Evolutionary conservation across 2,888 invertebrate genomes (phyloP), one percentile per base, ranked within the genome.

Genomic region (Lepetodrilus schrolli): DNA sequence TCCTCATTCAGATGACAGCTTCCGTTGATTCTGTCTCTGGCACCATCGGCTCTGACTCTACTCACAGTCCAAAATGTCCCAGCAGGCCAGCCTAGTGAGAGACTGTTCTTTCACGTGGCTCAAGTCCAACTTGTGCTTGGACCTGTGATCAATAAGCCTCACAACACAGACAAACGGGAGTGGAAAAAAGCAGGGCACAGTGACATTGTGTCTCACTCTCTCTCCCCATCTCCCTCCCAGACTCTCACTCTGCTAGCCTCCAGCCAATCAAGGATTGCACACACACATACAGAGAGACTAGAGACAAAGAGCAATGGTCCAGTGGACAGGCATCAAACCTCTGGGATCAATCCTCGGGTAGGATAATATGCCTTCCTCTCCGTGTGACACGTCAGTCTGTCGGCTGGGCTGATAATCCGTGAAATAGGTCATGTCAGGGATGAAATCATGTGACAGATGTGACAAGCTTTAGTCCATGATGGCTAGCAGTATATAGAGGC

Each of bases 111-210:
- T 58, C 26, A 30, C 30, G 30, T 34, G 26, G 23, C 58, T 58
- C 58, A 58, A 30, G 26, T 17, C 58, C 58, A 58, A 58, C 30
- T 23, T 58, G 58, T 30, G 58, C 58, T 58, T 30, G 13, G 34
- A 58, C 58, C 17, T 30, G 58, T 7, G 58, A 58, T 58, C 58
- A 58, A 58, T 58, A 58, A 23, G 26, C 26, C 26, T 17, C 26
- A 58, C 58, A 58, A 58, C 58, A 58, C 30, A 58, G 58, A 58
- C 58, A 4, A 30, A 17, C 58, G n/a, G 17, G 30, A n/a, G 20
- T 20, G 48, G 58, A 58, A 58, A 51, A 58, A 58, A 58, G 58
- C 58, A 58, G 58, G 58, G 58, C 58, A 58, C 13, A 58, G 58
- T 58, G 58, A 58, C 58, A 58, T 58, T 10, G 58, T 58, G 17